Evolutionary conservation across 2,113 vertebrate species (phyloP).

Genomic region (Epinephelus lanceolatus): DNA sequence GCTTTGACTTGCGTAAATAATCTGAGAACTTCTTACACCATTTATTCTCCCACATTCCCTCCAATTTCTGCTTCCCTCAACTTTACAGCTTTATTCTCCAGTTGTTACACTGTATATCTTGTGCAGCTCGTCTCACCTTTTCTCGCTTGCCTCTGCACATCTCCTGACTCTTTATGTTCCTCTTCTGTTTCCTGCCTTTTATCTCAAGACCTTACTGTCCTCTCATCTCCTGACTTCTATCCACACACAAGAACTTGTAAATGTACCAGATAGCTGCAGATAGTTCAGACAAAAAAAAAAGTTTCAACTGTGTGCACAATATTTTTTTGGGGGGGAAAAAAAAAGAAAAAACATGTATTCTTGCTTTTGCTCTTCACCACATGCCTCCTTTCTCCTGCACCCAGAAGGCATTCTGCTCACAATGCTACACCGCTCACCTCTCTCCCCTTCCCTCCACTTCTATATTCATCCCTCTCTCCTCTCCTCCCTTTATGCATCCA

Average conservation of each 20-base stretch:
- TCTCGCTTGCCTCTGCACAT: background rate
- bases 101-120: background rate
- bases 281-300: constrained; percentile 44
- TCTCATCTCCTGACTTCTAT: constrained; percentile 20
- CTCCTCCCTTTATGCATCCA: constrained; percentile 61
- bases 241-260: background rate
- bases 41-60: background rate
- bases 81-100: constrained; percentile 9
- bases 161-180: background rate
- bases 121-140: background rate
- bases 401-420: constrained; percentile 48
- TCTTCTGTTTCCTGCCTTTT: background rate
- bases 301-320: background rate
- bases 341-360: background rate
- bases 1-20: background rate
- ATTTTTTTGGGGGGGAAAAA: background rate
- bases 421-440: constrained; percentile 47
- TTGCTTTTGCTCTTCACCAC: constrained; percentile 9
- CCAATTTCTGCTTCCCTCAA: background rate
- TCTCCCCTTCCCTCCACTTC: constrained; percentile 45
- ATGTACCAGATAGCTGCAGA: background rate
- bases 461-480: constrained; percentile 51
- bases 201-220: constrained; percentile 5
- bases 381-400: constrained; percentile 13
- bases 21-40: background rate